phyloP scores from a whole-genome alignment of 2,888 invertebrate genomes.

The Spilosoma lubricipeda region DNA sequence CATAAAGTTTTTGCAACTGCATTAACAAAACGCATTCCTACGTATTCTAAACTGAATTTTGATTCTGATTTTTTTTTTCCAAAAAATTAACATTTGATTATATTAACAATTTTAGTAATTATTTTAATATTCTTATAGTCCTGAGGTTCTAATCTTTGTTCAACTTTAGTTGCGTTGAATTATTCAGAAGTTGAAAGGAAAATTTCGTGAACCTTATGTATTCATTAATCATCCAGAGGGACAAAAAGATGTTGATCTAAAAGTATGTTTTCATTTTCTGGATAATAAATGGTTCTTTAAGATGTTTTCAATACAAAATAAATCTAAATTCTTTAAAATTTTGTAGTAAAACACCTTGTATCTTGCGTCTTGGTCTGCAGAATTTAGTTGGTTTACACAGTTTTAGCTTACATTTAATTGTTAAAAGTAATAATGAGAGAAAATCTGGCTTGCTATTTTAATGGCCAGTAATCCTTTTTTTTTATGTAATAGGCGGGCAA shows the following conservation, averaged over 20 bases:
- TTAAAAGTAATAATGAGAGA: too few species aligned
- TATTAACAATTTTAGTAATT: not conserved
- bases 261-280: not conserved
- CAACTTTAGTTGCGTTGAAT: not conserved
- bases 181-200: not conserved
- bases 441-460: too few species aligned
- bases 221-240: slow-evolving; percentile 1
- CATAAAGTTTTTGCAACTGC: too few species aligned
- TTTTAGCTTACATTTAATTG: too few species aligned
- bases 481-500: too few species aligned
- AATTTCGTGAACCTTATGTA: not conserved
- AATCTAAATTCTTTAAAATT: not conserved
- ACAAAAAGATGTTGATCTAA: slow-evolving; percentile 3
- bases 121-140: not conserved
- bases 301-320: not conserved
- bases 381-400: too few species aligned
- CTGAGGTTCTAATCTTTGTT: not conserved
- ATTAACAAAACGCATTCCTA: too few species aligned
- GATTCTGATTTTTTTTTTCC: too few species aligned
- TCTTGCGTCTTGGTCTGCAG: too few species aligned
- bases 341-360: not conserved
- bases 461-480: too few species aligned
- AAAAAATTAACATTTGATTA: too few species aligned
- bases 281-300: not conserved
- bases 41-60: too few species aligned